phyloP scores from a whole-genome alignment of 2,797 vertebrate genomes.

The Propithecus perrieri region DNA sequence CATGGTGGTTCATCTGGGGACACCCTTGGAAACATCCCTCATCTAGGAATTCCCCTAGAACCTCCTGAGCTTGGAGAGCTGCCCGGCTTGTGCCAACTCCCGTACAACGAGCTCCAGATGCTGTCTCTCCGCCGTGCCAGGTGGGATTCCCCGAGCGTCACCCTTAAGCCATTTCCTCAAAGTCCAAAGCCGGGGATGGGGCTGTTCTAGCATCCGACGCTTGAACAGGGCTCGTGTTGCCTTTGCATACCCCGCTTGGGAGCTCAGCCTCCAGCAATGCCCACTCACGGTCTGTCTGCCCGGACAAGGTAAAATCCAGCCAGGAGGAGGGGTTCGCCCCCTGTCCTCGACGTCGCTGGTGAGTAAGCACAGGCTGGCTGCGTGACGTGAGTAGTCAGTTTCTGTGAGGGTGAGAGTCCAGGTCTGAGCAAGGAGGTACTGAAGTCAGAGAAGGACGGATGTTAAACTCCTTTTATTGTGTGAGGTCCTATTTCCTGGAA shows the following conservation, averaged over 20 bases:
- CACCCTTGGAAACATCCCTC: background rate
- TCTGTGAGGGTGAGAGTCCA: background rate
- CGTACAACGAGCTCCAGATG: background rate
- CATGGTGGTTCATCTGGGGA: background rate
- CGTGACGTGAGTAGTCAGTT: accelerated
- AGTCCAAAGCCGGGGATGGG: background rate
- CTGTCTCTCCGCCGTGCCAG: background rate
- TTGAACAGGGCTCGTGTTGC: accelerated
- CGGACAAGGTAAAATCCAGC: background rate
- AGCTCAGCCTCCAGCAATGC: background rate
- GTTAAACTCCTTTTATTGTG: accelerated
- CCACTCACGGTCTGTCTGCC: background rate
- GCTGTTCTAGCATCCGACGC: background rate
- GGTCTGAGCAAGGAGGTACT: background rate
- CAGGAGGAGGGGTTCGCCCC: accelerated
- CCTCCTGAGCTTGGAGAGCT: slow-evolving; percentile 6
- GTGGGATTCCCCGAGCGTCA: background rate
- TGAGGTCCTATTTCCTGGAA: background rate
- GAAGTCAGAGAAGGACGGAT: background rate
- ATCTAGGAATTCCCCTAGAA: slow-evolving; percentile 22
- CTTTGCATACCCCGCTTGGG: background rate
- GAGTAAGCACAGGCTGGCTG: too few relatives aligned
- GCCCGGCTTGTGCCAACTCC: background rate
- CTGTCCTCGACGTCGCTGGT: accelerated
- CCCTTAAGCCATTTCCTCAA: background rate